Conservation (phyloP, 2,113 vertebrate species). For the Lepidothrix coronata region DNA sequence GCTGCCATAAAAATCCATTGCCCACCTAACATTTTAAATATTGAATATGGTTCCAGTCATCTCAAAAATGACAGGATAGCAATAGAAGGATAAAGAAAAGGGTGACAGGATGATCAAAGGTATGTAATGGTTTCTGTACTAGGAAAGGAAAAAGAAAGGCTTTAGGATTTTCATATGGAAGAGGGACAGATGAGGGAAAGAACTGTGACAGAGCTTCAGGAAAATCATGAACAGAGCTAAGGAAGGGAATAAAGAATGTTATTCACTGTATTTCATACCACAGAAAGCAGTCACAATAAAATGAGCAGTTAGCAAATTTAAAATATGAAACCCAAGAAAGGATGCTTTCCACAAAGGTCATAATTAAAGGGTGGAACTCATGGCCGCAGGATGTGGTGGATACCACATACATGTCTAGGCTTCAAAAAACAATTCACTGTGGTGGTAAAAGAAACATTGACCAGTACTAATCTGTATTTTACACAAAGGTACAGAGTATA, state of each 20-base stretch:
- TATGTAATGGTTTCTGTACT: neutral
- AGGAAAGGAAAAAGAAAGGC: neutral
- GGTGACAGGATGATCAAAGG: slow-evolving; percentile 6
- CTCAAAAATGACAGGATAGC: neutral
- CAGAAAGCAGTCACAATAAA: neutral
- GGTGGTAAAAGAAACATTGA: neutral
- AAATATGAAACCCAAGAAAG: neutral
- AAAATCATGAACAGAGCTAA: neutral
- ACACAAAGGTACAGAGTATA: neutral
- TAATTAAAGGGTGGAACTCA: neutral
- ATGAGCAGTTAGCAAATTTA: neutral
- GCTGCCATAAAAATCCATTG: neutral
- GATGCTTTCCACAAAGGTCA: neutral
- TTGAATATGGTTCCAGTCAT: neutral
- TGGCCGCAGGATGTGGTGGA: neutral
- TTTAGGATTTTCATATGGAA: slow-evolving; percentile 6
- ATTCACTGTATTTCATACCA: neutral
- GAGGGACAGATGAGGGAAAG: neutral
- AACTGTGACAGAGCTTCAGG: neutral
- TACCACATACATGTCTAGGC: neutral
- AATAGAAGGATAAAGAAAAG: slow-evolving; percentile 16
- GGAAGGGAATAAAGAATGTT: neutral
- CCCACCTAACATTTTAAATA: neutral
- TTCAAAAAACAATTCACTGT: neutral
- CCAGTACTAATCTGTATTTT: neutral